Evolutionary conservation across 2,113 vertebrate species (phyloP), one percentile per base, ranked within the genome.

Genomic region (Porphyrio hochstetteri): DNA sequence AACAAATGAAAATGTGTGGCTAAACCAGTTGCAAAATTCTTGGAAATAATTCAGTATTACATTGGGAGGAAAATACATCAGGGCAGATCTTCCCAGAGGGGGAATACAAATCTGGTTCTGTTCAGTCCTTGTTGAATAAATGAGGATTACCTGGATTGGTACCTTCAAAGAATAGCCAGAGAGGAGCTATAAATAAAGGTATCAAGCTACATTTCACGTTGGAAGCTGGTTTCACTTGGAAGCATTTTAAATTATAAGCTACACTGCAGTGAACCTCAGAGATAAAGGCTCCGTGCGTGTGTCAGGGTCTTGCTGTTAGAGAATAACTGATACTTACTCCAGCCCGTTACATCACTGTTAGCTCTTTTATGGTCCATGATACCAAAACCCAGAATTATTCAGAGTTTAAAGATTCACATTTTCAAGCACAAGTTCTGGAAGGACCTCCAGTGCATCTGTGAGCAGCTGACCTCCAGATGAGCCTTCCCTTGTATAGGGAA

Each of bases 401-500:
- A 64, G 61, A 65, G 17, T 48, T 48, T 23, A 48, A 20, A 23
- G 48, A 48, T 48, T 23, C 21, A 48, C 48, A 21, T 84, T 74
- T 50, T 13, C 14, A 59, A 21, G n/a, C 36, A 8, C 31, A 61
- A 21, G 12, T 14, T 29, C 71, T 88, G 33, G 33, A 78, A 36
- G 64, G 71, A 28, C 21, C 36, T 65, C 25, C 8, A 13, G 18
- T 18, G 46, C 24, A 23, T 25, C 52, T n/a, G 3, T 10, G 42
- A 63, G 20, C n/a, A 82, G 27, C 52, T 33, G 61, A n/a, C 23
- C 42, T 81, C n/a, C 36, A 25, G 31, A 13, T 5, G 4, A 65
- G 15, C 27, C 13, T 70, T 5, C 28, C 19, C 28, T 29, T 40
- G 31, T 2, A 10, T 11, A 9, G 0, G 0, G 21, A 69, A 12